These are phyloP conservation scores for Trichoplusia ni DNA, from an alignment of 1,140 invertebrate genomes.

Conservation along the genomic window DNA sequence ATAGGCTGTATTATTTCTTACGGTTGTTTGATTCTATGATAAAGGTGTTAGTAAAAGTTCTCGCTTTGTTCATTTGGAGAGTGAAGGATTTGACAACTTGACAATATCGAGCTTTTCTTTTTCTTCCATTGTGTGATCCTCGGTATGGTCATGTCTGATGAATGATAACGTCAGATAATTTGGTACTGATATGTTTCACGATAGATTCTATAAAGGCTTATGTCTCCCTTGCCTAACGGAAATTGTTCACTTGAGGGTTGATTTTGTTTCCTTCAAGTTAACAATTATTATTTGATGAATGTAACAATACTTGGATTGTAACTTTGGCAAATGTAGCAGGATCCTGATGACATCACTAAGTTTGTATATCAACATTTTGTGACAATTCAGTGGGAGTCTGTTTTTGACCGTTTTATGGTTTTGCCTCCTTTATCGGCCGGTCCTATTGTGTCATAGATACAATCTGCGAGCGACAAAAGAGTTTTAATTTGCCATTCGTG, in stretches of 20 bases:
- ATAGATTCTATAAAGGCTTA: not conserved
- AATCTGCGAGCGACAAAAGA: slow-evolving; percentile 28
- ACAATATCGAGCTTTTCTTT: too few relatives aligned
- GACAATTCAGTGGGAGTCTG: slow-evolving; percentile 19
- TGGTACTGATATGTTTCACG: too few relatives aligned
- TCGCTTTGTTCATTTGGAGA: slow-evolving; percentile 1
- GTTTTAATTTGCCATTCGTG: slow-evolving; percentile 25
- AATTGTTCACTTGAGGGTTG: not conserved
- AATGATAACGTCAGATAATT: too few relatives aligned
- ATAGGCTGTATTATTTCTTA: slow-evolving; percentile 3
- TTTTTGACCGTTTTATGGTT: slow-evolving; percentile 36
- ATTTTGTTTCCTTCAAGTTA: not conserved
- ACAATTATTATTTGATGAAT: too few relatives aligned
- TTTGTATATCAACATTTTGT: slow-evolving; percentile 27
- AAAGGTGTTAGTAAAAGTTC: slow-evolving; percentile 10
- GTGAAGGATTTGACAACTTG: not conserved
- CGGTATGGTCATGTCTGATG: too few relatives aligned
- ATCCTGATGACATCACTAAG: not conserved
- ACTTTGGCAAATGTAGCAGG: too few relatives aligned
- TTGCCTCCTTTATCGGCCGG: slow-evolving; percentile 25
- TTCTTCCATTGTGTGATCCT: too few relatives aligned
- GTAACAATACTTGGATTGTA: too few relatives aligned
- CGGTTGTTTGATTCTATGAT: too few relatives aligned
- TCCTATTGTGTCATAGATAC: slow-evolving; percentile 20
- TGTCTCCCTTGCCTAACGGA: not conserved